These are phyloP conservation scores for Platorchestia sp. DNA, from an alignment of 1,140 invertebrate species.

Conservation along the genomic window DNA sequence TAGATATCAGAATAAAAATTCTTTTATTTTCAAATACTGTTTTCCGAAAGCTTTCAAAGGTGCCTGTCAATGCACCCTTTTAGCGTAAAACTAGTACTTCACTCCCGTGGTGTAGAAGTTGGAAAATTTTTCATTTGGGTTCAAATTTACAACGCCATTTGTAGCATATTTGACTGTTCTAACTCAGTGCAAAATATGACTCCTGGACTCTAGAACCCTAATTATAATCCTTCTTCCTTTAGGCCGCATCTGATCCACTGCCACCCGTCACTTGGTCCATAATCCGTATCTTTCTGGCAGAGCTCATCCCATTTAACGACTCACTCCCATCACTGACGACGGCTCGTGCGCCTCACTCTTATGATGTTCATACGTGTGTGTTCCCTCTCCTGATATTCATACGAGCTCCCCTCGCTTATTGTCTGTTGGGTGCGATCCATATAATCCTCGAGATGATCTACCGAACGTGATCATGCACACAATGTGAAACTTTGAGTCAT, in stretches of 20 bases:
- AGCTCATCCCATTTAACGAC: conserved; percentile 39
- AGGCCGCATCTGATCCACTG: background rate
- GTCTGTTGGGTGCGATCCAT: background rate
- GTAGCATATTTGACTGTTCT: background rate
- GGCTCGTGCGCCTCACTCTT: background rate
- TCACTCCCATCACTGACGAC: background rate
- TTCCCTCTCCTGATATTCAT: conserved; percentile 6
- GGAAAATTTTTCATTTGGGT: no score
- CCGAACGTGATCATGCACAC: background rate
- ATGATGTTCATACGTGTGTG: conserved; percentile 23
- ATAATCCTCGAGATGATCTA: conserved; percentile 10
- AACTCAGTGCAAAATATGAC: background rate
- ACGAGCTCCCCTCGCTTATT: background rate
- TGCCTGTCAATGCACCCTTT: no score
- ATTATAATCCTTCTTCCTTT: background rate
- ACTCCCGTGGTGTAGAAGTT: no score
- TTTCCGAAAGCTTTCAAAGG: no score
- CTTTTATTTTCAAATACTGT: no score
- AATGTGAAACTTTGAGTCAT: background rate
- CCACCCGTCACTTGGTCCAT: background rate
- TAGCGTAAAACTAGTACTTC: no score
- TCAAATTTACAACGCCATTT: background rate
- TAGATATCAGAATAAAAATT: no score
- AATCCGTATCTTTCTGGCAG: background rate
- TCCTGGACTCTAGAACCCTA: background rate